phyloP scores from a whole-genome alignment of 2,797 vertebrate genomes.

The Holocentrus rufus region DNA sequence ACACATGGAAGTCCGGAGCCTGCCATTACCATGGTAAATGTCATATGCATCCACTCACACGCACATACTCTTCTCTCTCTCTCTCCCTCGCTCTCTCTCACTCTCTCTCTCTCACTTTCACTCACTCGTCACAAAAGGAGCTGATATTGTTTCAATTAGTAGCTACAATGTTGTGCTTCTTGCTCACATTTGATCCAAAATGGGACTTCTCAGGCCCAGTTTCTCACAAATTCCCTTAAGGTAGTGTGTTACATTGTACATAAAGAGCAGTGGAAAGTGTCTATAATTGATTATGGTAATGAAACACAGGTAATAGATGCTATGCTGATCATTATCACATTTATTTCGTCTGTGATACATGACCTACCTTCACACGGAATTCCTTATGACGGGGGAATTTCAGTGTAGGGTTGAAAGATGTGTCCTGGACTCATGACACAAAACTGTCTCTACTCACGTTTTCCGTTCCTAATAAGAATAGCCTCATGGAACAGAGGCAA shows the following conservation, averaged over 20 bases:
- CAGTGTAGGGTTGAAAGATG: constrained; percentile 11
- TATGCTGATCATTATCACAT: background rate
- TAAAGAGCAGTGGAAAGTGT: background rate
- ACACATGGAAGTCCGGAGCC: constrained; percentile 75
- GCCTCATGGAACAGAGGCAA: constrained; percentile 23
- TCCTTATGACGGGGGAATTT: constrained; percentile 1
- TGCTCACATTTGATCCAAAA: background rate
- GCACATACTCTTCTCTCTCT: background rate
- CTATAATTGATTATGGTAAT: background rate
- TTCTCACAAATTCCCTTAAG: background rate
- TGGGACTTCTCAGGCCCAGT: background rate
- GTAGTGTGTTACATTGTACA: background rate
- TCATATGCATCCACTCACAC: background rate
- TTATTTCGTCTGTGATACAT: constrained; percentile 8
- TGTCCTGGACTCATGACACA: constrained; percentile 26
- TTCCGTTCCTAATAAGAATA: constrained; percentile 23
- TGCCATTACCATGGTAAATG: constrained; percentile 84
- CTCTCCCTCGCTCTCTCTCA: constrained; percentile 11
- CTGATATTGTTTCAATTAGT: constrained; percentile 14
- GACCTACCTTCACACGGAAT: background rate
- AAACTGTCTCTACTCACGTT: constrained; percentile 24
- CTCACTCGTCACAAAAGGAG: constrained; percentile 7
- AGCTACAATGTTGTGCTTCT: background rate
- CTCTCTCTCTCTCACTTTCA: too few relatives aligned
- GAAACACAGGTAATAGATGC: background rate